A percentile compares a stretch with the other conserved stretches of the same genome.
phyloP scores from a whole-genome alignment of 2,113 vertebrate species.

The Nasalis larvatus region DNA sequence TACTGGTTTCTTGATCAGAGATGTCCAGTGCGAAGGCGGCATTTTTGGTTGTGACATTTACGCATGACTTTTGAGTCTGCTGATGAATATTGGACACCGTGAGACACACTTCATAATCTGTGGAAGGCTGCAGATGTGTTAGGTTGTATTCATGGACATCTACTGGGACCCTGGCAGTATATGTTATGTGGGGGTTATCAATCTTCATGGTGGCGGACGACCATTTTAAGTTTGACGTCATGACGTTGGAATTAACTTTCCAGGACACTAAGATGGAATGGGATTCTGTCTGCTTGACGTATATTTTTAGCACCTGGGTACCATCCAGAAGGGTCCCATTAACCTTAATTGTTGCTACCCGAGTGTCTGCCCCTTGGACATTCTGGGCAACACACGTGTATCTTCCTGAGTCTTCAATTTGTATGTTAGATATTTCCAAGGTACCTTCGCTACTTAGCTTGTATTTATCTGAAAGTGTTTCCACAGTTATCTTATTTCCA shows the following conservation, averaged over 20 bases:
- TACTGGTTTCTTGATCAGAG: slow-evolving; percentile 93
- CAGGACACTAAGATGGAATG: slow-evolving; percentile 97
- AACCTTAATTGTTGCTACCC: slow-evolving; percentile 92
- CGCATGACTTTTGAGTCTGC: slow-evolving; percentile 94
- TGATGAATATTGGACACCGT: slow-evolving; percentile 95
- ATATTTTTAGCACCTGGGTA: slow-evolving; percentile 95
- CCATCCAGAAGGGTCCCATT: slow-evolving; percentile 95
- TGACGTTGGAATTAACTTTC: slow-evolving; percentile 95
- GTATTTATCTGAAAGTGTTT: slow-evolving; percentile 93
- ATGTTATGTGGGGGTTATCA: slow-evolving; percentile 98
- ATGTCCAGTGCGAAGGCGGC: slow-evolving; percentile 90
- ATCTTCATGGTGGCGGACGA: slow-evolving; percentile 98
- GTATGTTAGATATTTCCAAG: slow-evolving; percentile 91
- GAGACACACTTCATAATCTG: slow-evolving; percentile 97
- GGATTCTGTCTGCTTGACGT: slow-evolving; percentile 94
- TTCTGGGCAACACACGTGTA: slow-evolving; percentile 98
- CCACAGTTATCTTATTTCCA: slow-evolving; percentile 92
- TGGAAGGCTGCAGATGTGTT: slow-evolving; percentile 95
- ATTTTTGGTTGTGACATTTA: slow-evolving; percentile 96
- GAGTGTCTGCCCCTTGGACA: slow-evolving; percentile 94
- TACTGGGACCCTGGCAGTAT: slow-evolving; percentile 95
- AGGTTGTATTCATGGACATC: slow-evolving; percentile 98
- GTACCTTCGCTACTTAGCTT: slow-evolving; percentile 93
- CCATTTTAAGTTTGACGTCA: slow-evolving; percentile 97
- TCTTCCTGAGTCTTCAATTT: slow-evolving; percentile 93